Evolutionary conservation across 2,888 invertebrate genomes (phyloP), one percentile per base, ranked within the genome.

Genomic region (Eupithecia inturbata): DNA sequence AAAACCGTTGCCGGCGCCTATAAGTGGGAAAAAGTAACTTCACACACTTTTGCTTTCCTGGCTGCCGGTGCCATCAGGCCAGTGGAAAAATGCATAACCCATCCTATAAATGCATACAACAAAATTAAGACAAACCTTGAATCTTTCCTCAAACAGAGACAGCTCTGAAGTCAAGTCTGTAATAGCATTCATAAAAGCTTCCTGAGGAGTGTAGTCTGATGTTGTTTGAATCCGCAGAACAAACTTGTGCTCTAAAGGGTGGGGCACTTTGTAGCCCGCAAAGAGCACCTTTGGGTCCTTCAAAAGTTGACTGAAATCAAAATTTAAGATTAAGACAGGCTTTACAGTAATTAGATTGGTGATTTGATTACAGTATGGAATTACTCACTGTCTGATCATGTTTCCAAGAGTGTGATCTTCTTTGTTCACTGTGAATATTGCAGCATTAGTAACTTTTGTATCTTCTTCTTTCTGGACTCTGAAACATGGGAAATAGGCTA

Each of bases 391-490:
- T 92, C 99, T 97, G 71, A 99, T 98, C 97, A 99, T 97, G 91
- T 99, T 99, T 86, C 99, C 99, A 36, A 99, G 94, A 0, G 99
- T 99, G 88, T 99, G 99, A 91, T 99, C 99, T 93, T 99, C 99
- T 91, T 99, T 99, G 87, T 99, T 99, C 26, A 99, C 97, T 0
- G 99, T 99, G 89, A 99, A 99, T 87, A 99, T 98, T 3, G 99
- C 99, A 0, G 99, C 99, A 95, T 99, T 99, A 26, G 99, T 99
- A 9, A 98, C 98, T 95, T 98, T 98, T 0, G 98, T 98, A 84
- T 99, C 99, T 87, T 99, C 97, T 92, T 99, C 99, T 86, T 99
- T 98, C 73, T 98, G 97, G 74, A 99, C 98, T 91, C 99, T 99
- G 75, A 89, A 90, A 71, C 76, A 53, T 41, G 19, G n/a, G 39